Evolutionary conservation across 2,797 vertebrate genomes (phyloP), one percentile per base, ranked within the genome.

Genomic region (Scyliorhinus canicula): DNA sequence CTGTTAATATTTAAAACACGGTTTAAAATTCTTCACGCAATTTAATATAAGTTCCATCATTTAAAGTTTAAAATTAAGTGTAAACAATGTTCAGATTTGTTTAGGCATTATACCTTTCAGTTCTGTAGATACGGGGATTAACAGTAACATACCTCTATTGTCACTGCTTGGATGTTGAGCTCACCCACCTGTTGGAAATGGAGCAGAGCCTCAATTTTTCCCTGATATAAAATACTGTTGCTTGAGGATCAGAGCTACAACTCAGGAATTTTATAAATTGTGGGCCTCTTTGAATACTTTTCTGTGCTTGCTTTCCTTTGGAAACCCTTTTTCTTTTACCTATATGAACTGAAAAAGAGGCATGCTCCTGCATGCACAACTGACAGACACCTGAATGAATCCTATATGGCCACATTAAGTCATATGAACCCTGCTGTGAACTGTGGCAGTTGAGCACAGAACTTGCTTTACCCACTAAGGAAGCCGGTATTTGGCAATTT

Each of bases 401-500:
- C 91, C 96, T 97, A 98, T 98, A n/a, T 98, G 98, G 98, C 96
- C 97, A 95, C 95, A 96, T 93, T 79, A 95, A 96, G 95, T 97
- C 97, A 97, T 96, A 96, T 98, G 98, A 96, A 95, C 96, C 47
- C 95, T 95, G 97, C 96, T 95, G 96, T 98, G 98, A 98, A 98
- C 98, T 96, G 97, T 97, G 96, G 96, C 97, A 52, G 65, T 94
- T 52, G 95, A 95, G 96, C 96, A 95, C 96, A 96, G 96, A 96
- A 82, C 44, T 94, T 94, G n/a, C 69, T 98, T 98, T 98, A 98
- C 98, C 98, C 97, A 97, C 97, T 98, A 98, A 98, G 98, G 98
- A 98, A 98, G 97, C 98, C 97, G 97, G n/a, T 96, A 97, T 97
- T 98, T 98, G 98, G 98, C 98, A 98, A 98, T 98, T 98, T 98